Base-by-base conservation (phyloP, 2,888 invertebrate species). In the Tiliacea citrago region DNA sequence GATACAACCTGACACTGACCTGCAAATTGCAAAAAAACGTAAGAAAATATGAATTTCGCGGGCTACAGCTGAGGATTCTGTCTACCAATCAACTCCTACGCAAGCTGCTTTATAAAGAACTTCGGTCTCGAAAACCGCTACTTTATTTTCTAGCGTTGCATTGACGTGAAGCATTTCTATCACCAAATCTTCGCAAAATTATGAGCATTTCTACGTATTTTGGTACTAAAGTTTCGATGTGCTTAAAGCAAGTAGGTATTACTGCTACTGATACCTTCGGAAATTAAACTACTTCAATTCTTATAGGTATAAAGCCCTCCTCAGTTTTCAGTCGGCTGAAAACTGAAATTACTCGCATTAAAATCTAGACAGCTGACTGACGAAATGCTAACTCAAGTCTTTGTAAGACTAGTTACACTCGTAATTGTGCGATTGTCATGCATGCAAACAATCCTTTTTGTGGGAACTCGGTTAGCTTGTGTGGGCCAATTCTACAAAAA, bases 261-360 rank as follows among this genome's bases (percentile, higher is more conserved):
- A 24, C 62, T 65, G 45, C 9, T 51, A 9, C 12, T 65, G 45
- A 68, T 61, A 68, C 60, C n/a, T 60, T 66, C 49, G 45, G n/a
- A 83, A 79, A 81, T 79, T 79, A 58, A 70, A 83, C 16, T 58
- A n/a, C 21, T 69, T 13, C 1, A 47, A 67, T n/a, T 47, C 45
- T 35, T 47, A 65, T 53, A 62, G 3, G 24, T 55, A n/a, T 51
- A 35, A 72, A 47, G 39, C 65, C 4, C 35, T 5, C 12, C 8
- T 58, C 61, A 63, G 47, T 62, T 21, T 35, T 45, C 42, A 71
- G 53, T 39, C 21, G 5, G 35, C 45, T 57, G n/a, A 51, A 51
- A 76, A 47, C 45, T 69, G 39, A 55, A 68, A 66, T 63, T 13
- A 62, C 29, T 53, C n/a, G n/a, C 21, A 60, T 75, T 24, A 51